Base-by-base conservation (phyloP, 2,888 invertebrate genomes). In the Drosophila formosana region DNA sequence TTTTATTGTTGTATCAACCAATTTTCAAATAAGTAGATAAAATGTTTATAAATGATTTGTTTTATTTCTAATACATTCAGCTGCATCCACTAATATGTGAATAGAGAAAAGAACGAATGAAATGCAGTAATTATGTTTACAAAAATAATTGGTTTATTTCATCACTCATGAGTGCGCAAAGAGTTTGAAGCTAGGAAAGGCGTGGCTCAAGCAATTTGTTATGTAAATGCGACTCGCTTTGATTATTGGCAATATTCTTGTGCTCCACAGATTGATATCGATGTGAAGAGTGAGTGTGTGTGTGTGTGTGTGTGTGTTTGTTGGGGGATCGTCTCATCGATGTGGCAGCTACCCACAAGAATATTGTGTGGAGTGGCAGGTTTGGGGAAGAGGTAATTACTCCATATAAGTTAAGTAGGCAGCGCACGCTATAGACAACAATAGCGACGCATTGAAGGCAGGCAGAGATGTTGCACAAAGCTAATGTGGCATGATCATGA, bases 401-500 rank as follows among this genome's bases (percentile, higher is more conserved):
- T 56, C n/a, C 34, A 57, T 50, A 58, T 58, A 46, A 45, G 43
- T 25, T 11, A 57, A 57, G 56, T 55, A 39, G 34, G 49, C 37
- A 64, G 50, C 64, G 26, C 6, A 18, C 49, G 39, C 41, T 30
- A 43, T 11, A 45, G 53, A 49, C 62, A 62, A 71, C 76, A 75
- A 70, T 47, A 45, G 47, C 57, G 51, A 18, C 62, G 47, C 75
- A 73, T 73, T 73, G 75, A 75, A 62, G 53, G 34, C 52, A 34
- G 43, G 23, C 30, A 46, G 18, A 18, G 52, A 37, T 37, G 5
- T 37, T 26, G 57, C 70, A 61, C 32, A 58, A 55, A 75, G 55
- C 75, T 62, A 82, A 85, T 82, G 85, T 71, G 68, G 69, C 77
- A 72, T 84, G 82, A 81, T 81, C 82, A 52, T 55, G 57, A 53